A percentile compares a stretch with the other conserved stretches of the same genome.
These are phyloP conservation scores for Anoplopoma fimbria DNA, from an alignment of 2,113 vertebrate species.

Conservation along the genomic window DNA sequence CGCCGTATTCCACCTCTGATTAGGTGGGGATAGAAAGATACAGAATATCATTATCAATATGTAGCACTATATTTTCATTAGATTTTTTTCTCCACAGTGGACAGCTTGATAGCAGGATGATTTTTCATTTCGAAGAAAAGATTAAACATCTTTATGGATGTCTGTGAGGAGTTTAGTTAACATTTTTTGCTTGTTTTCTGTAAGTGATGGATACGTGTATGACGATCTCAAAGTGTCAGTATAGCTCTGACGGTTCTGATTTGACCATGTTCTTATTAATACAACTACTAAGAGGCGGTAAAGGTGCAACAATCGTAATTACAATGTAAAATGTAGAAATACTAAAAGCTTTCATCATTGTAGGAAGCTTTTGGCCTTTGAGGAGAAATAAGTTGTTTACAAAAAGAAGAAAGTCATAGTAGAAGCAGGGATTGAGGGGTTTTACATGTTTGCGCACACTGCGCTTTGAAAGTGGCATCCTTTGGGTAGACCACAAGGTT, in stretches of 20 bases:
- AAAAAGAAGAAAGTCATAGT: constrained; percentile 53
- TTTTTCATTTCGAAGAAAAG: constrained; percentile 75
- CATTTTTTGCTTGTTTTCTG: constrained; percentile 15
- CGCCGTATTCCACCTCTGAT: constrained; percentile 76
- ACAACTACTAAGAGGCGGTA: constrained; percentile 41
- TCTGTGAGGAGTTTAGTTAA: constrained; percentile 50
- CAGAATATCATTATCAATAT: constrained; percentile 82
- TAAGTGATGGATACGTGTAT: constrained; percentile 7
- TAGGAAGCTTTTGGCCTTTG: constrained; percentile 52
- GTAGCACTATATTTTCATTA: constrained; percentile 83
- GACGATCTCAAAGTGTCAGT: constrained; percentile 34
- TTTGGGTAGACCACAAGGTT: constrained; percentile 62
- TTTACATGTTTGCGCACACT: constrained; percentile 46
- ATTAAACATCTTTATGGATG: constrained; percentile 74
- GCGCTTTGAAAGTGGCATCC: constrained; percentile 67
- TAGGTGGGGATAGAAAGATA: constrained; percentile 79
- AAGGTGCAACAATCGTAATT: constrained; percentile 56
- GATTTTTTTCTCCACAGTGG: constrained; percentile 67
- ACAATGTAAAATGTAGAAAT: constrained; percentile 56
- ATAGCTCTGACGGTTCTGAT: constrained; percentile 8
- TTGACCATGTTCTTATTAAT: constrained; percentile 27
- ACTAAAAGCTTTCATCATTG: constrained; percentile 66
- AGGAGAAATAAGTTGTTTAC: constrained; percentile 59
- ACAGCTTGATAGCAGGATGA: constrained; percentile 76
- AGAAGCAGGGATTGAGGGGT: constrained; percentile 54